Conservation (phyloP, 2,888 invertebrate species). For the Peribatodes rhomboidaria region DNA sequence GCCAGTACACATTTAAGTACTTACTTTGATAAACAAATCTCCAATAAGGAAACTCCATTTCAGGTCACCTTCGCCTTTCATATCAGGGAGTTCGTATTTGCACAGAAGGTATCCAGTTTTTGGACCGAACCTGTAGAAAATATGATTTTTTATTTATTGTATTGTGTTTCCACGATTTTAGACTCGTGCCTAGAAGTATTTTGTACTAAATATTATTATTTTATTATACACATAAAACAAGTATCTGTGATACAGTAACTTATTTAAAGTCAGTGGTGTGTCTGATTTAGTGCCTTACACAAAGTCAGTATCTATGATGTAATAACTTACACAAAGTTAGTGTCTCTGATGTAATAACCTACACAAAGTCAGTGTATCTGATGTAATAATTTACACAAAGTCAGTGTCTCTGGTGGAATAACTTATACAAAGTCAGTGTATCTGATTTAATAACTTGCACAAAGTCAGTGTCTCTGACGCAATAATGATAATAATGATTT, state of each 20-base stretch:
- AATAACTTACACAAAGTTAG: too few relatives aligned
- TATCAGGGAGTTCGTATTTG: slow-evolving; percentile 78
- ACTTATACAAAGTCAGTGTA: too few relatives aligned
- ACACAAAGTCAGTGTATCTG: too few relatives aligned
- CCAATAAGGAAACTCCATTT: slow-evolving; percentile 81
- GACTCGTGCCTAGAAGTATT: too few relatives aligned
- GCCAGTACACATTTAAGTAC: background rate
- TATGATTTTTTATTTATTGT: background rate
- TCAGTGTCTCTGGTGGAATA: slow-evolving; percentile 64
- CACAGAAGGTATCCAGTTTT: slow-evolving; percentile 78
- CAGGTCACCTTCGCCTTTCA: slow-evolving; percentile 79
- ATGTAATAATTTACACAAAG: slow-evolving; percentile 70
- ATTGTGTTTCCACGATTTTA: background rate
- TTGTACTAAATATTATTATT: too few relatives aligned
- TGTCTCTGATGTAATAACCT: too few relatives aligned
- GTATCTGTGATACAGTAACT: too few relatives aligned
- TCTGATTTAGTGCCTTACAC: too few relatives aligned
- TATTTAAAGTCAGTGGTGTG: too few relatives aligned
- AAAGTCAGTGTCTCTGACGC: slow-evolving; percentile 79
- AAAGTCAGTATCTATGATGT: too few relatives aligned
- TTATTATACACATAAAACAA: too few relatives aligned
- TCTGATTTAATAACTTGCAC: slow-evolving; percentile 68
- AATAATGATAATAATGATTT: too few relatives aligned
- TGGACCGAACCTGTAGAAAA: slow-evolving; percentile 71
- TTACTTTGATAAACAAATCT: slow-evolving; percentile 77